phyloP scores from a whole-genome alignment of 2,113 vertebrate species.

The Pungitius pungitius region DNA sequence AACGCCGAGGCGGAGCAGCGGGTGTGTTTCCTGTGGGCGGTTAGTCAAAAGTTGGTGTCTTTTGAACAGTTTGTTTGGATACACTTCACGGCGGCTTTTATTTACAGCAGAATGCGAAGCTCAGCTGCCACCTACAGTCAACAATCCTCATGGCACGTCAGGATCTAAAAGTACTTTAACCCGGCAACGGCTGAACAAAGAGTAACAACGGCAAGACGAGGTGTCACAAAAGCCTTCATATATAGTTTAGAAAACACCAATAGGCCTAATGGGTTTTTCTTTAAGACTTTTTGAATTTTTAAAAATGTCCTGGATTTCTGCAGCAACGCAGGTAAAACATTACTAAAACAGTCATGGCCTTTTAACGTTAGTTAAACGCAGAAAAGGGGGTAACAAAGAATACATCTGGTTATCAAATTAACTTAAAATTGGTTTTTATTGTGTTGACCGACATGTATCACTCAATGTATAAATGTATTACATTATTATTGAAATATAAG shows the following conservation, averaged over 20 bases:
- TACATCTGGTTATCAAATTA: background rate
- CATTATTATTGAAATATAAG: background rate
- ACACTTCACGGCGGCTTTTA: background rate
- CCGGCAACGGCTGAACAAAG: background rate
- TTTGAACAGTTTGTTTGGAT: background rate
- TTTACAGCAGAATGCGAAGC: conserved; percentile 17
- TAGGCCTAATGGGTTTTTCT: background rate
- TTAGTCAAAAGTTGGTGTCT: background rate
- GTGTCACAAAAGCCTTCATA: background rate
- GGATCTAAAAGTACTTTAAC: conserved; percentile 29
- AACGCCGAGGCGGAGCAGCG: background rate
- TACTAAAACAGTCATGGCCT: background rate
- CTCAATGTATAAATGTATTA: background rate
- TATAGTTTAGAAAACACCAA: background rate
- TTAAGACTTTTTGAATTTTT: background rate
- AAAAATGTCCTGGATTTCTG: background rate
- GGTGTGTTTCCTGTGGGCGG: background rate
- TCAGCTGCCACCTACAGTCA: conserved; percentile 45
- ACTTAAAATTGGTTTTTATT: background rate
- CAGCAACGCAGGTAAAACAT: background rate
- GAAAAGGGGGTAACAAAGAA: background rate
- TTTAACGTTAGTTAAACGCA: background rate
- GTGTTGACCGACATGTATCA: background rate
- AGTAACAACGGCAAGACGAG: background rate
- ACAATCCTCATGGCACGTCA: conserved; percentile 19